Conservation (phyloP, 2,888 invertebrate species). For the Agonopterix arenella region DNA sequence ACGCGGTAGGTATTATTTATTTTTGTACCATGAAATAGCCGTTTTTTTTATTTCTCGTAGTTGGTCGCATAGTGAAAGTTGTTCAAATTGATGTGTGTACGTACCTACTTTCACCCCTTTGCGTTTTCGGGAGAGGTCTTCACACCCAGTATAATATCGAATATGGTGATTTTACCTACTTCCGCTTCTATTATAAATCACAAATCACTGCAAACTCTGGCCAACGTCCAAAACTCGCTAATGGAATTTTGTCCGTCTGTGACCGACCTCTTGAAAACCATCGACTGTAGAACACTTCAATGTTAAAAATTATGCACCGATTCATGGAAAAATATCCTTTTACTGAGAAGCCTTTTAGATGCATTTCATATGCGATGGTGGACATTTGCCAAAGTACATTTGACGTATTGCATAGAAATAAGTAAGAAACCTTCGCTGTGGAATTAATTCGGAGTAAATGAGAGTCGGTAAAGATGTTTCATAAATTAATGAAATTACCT, state of each 20-base stretch:
- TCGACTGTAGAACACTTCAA: constrained; percentile 39
- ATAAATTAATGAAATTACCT: no score
- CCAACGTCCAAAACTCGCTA: constrained; percentile 61
- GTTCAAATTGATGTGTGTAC: no score
- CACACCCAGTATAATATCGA: not conserved
- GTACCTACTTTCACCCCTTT: no score
- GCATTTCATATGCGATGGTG: constrained; percentile 3
- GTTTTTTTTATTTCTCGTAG: no score
- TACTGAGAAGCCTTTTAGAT: constrained; percentile 25
- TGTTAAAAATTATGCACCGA: constrained; percentile 54
- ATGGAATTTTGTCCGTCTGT: constrained; percentile 62
- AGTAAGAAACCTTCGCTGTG: not conserved
- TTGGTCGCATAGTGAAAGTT: no score
- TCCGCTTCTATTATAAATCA: constrained; percentile 25
- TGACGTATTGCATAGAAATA: constrained; percentile 11
- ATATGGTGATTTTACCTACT: constrained; percentile 15
- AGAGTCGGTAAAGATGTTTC: no score
- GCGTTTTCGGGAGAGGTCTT: no score
- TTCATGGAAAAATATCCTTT: constrained; percentile 38
- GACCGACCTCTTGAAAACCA: constrained; percentile 50
- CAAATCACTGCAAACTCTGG: constrained; percentile 38
- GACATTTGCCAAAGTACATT: constrained; percentile 10
- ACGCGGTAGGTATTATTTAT: no score
- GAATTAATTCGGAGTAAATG: no score
- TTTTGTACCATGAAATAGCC: no score